phyloP scores from a whole-genome alignment of 92 coral and sea anemone genomes.

The Pocillopora grandis region DNA sequence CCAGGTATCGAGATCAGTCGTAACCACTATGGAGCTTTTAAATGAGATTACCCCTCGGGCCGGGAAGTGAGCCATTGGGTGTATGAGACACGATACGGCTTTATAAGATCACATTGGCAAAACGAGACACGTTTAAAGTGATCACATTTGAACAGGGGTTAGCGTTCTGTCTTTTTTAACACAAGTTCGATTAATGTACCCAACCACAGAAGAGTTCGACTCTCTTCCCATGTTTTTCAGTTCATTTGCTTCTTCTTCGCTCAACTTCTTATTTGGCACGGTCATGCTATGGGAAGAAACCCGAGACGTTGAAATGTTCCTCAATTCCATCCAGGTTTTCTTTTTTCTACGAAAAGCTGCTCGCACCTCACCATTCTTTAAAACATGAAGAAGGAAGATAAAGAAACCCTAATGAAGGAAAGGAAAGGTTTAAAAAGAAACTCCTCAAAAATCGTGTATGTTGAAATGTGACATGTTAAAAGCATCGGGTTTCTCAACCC shows the following conservation, averaged over 20 bases:
- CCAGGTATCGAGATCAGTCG: too few relatives aligned
- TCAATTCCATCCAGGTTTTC: conserved; percentile 19
- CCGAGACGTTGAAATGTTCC: conserved; percentile 4
- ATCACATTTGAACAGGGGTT: neutral
- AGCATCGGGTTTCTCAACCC: too few relatives aligned
- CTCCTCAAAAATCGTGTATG: too few relatives aligned
- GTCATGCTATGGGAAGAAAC: neutral
- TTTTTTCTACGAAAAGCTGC: conserved; percentile 28
- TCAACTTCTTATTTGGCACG: neutral
- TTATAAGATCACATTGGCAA: too few relatives aligned
- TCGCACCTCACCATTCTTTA: conserved; percentile 60
- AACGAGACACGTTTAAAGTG: too few relatives aligned
- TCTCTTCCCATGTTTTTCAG: neutral
- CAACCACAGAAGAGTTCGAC: neutral
- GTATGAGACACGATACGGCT: too few relatives aligned
- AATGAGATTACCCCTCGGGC: too few relatives aligned
- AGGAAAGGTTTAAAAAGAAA: too few relatives aligned
- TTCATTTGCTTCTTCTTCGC: too few relatives aligned
- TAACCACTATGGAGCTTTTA: too few relatives aligned
- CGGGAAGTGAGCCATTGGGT: too few relatives aligned
- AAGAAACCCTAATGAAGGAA: conserved; percentile 53
- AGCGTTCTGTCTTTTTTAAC: neutral
- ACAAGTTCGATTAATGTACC: neutral
- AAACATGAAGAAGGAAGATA: conserved; percentile 47
- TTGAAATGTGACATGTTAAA: too few relatives aligned